phyloP scores from a whole-genome alignment of 1,140 invertebrate genomes.

The Homalodisca vitripennis region DNA sequence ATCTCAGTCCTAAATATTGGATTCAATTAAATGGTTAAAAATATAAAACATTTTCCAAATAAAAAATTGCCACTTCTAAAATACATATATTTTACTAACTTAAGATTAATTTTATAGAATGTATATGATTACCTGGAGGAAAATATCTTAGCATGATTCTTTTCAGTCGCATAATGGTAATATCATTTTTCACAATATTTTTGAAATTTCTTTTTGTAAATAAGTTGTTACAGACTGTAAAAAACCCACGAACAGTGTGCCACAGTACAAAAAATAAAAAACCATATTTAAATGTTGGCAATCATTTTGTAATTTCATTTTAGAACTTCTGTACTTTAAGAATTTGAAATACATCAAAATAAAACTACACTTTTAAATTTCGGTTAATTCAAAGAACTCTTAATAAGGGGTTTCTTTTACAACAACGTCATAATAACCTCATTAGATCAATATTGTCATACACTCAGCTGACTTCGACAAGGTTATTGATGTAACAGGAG shows the following conservation, averaged over 20 bases:
- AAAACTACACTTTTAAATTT: background rate
- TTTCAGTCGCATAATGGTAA: conserved; percentile 56
- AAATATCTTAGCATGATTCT: conserved; percentile 67
- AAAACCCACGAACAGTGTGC: background rate
- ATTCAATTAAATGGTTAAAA: background rate
- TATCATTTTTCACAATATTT: background rate
- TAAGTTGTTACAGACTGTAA: too few relatives aligned
- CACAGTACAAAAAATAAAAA: background rate
- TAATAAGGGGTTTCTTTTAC: background rate
- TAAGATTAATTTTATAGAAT: too few relatives aligned
- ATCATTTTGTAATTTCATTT: background rate
- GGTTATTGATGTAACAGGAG: background rate
- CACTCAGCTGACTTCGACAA: background rate
- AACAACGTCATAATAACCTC: background rate
- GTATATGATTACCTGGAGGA: conserved; percentile 54
- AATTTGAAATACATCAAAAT: background rate
- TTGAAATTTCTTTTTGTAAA: background rate
- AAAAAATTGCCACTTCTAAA: background rate
- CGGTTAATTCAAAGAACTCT: background rate
- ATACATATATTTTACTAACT: too few relatives aligned
- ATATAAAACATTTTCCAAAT: conserved; percentile 14
- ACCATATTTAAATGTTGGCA: background rate
- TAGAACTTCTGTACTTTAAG: background rate
- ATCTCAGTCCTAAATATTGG: background rate
- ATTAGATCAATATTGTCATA: background rate